Evolutionary conservation across 2,797 vertebrate genomes (phyloP), one percentile per base, ranked within the genome.

Genomic region (Gila robusta): DNA sequence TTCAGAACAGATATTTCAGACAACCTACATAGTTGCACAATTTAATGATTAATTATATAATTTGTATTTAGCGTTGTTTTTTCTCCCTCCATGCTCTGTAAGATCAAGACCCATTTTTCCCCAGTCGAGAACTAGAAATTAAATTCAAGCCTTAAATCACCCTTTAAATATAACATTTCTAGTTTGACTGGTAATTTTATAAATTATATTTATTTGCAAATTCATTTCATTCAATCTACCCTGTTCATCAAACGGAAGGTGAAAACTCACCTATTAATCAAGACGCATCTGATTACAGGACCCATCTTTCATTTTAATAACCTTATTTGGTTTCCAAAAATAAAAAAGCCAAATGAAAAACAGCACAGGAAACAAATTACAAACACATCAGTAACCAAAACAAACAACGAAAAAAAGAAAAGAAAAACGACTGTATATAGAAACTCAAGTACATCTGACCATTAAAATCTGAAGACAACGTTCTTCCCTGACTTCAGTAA

Each of bases 401-500:
- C 84, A 85, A 86, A 69, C 54, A 82, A 86, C 28, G 49, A 47
- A 47, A 80, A 32, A 72, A 14, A 19, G 2, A 47, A 83, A 71
- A 84, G 62, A 86, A 32, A 73, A 64, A 32, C 62, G 62, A 73
- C 44, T 9, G 80, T 89, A 67, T n/a, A 87, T 72, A 44, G 82
- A 56, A 62, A 89, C 74, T 91, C 89, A 92, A 93, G 93, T 94
- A 95, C 89, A 88, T 92, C 93, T 91, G 90, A 93, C 91, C 92
- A 92, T 92, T 93, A 95, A 94, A 94, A 95, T 91, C 92, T 90
- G 91, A 89, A 91, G 91, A 92, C 89, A 92, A 93, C 89, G 44
- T 77, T 87, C 81, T 76, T 91, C 90, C 91, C 72, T 9, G 72
- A 77, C 84, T 49, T 86, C 89, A 89, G 86, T 88, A 90, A 89